Conservation (phyloP, 2,797 vertebrate genomes). For the Neostethus bicornis region DNA sequence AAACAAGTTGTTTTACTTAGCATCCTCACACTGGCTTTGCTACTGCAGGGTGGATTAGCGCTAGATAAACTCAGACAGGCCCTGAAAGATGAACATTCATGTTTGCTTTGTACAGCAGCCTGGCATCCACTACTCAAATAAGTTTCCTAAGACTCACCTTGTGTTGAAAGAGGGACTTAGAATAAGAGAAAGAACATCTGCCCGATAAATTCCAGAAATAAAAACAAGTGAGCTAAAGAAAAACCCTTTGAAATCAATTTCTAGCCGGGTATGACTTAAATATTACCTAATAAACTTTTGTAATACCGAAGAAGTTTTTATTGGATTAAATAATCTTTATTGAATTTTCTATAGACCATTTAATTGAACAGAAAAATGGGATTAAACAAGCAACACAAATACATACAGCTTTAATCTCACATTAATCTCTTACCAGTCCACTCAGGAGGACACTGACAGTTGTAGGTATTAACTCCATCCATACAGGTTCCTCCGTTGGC, state of each 20-base stretch:
- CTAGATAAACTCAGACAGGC: conserved; percentile 29
- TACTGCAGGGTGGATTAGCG: conserved; percentile 3
- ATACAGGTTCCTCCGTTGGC: conserved; percentile 91
- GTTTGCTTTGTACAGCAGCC: conserved; percentile 38
- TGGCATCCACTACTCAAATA: background rate
- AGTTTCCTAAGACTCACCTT: conserved; percentile 39
- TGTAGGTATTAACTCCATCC: conserved; percentile 96
- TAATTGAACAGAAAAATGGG: background rate
- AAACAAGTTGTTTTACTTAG: background rate
- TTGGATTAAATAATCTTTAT: background rate
- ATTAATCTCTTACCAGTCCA: conserved; percentile 87
- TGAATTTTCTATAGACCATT: background rate
- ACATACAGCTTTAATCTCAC: background rate
- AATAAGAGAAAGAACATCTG: conserved; percentile 1
- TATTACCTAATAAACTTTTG: no score
- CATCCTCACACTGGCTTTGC: background rate
- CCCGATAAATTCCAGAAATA: background rate
- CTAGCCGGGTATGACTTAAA: no score
- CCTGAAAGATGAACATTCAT: conserved; percentile 21
- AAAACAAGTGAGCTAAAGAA: background rate
- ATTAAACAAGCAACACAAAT: background rate
- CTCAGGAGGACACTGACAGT: conserved; percentile 93
- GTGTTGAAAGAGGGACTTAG: background rate
- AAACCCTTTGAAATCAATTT: background rate
- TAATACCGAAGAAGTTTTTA: background rate